Conservation (phyloP, 2,888 invertebrate genomes). For the Stomorhina lunata region DNA sequence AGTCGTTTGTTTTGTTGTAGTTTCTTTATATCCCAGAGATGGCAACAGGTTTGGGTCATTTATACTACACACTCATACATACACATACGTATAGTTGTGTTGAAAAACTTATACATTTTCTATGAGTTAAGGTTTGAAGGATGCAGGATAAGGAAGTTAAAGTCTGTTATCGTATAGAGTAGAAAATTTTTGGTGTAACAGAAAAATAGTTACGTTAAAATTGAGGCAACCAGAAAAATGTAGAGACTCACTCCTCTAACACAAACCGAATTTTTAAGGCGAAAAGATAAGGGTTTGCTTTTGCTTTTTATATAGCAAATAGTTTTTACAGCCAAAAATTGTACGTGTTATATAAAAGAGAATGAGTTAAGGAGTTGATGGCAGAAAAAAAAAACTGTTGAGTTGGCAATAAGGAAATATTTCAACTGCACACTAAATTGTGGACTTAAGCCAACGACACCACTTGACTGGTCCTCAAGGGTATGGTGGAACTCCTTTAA, state of each 20-base stretch:
- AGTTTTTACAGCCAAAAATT: slow-evolving; percentile 47
- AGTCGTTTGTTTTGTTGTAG: slow-evolving; percentile 5
- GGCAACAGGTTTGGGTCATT: slow-evolving; percentile 65
- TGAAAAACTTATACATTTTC: background rate
- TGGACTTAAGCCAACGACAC: slow-evolving; percentile 55
- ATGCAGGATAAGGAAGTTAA: background rate
- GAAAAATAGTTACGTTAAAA: slow-evolving; percentile 46
- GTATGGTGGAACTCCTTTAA: too few relatives aligned
- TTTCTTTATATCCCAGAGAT: slow-evolving; percentile 10
- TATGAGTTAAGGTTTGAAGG: background rate
- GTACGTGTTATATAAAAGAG: background rate
- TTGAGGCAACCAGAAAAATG: slow-evolving; percentile 41
- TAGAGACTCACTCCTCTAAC: too few relatives aligned
- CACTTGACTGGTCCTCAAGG: slow-evolving; percentile 43
- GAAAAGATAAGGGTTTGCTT: background rate
- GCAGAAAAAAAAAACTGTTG: slow-evolving; percentile 36
- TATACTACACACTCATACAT: background rate
- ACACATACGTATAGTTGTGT: background rate
- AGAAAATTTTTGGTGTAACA: slow-evolving; percentile 32
- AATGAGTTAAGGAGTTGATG: background rate
- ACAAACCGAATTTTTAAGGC: too few relatives aligned
- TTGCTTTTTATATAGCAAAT: background rate
- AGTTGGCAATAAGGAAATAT: slow-evolving; percentile 56
- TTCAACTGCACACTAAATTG: slow-evolving; percentile 46
- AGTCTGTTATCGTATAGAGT: background rate